Percentiles rank a stretch among this genome's conserved stretches.
Evolutionary conservation across 2,888 invertebrate species (phyloP).

Genomic region (Willowsia nigromaculata): DNA sequence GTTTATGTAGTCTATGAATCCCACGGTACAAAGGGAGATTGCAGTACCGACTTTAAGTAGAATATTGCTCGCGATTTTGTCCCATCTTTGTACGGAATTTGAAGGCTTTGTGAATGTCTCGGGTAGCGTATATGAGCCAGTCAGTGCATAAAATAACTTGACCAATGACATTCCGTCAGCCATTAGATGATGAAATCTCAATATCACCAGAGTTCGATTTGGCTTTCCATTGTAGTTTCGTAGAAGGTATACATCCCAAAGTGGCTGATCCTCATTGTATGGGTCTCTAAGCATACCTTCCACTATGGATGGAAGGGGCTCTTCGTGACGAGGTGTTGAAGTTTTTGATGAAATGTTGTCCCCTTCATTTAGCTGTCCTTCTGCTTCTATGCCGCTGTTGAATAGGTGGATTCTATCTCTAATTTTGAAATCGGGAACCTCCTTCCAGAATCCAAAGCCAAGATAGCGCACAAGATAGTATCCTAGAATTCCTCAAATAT

Average conservation of each 20-base stretch:
- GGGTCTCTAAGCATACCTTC: slow-evolving; percentile 12
- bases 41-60: not conserved
- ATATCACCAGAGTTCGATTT: not conserved
- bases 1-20: slow-evolving; percentile 16
- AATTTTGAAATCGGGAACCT: slow-evolving; percentile 13
- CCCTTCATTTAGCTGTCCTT: not conserved
- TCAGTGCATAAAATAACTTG: slow-evolving; percentile 35
- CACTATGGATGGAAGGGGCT: not conserved
- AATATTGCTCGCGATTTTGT: not conserved
- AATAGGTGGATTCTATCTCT: not conserved
- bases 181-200: slow-evolving; percentile 46
- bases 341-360: not conserved
- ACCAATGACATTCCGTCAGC: slow-evolving; percentile 52
- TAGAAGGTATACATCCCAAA: slow-evolving; percentile 37
- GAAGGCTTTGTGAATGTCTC: not conserved
- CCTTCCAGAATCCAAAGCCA: slow-evolving; percentile 53
- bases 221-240: slow-evolving; percentile 1
- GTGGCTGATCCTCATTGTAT: not conserved
- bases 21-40: not conserved
- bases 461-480: not conserved
- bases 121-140: slow-evolving; percentile 12
- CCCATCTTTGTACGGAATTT: not conserved
- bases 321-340: not conserved
- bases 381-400: not conserved
- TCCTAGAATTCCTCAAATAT: not conserved